These are phyloP conservation scores for Albula glossodonta DNA, from an alignment of 2,113 vertebrate genomes.

Conservation along the genomic window DNA sequence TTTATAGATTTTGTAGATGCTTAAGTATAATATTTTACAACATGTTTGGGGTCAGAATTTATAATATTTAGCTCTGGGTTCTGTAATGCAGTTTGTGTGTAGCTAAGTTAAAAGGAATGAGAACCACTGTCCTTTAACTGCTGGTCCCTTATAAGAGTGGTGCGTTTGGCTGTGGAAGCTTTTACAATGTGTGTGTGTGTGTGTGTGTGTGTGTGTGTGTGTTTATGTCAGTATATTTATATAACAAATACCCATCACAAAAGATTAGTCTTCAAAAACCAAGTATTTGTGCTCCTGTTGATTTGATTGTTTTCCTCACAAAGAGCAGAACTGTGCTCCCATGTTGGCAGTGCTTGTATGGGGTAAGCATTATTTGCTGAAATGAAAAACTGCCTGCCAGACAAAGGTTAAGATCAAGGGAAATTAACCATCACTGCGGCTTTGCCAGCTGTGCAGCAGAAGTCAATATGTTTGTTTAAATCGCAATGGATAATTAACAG, in stretches of 20 bases:
- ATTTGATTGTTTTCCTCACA: neutral
- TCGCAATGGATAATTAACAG: conserved; percentile 15
- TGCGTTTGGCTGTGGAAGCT: too few species aligned
- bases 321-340: neutral
- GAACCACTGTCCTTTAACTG: too few species aligned
- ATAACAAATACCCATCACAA: too few species aligned
- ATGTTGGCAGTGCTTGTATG: neutral
- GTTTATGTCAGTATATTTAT: too few species aligned
- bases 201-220: too few species aligned
- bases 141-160: too few species aligned
- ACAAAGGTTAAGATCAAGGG: conserved; percentile 26
- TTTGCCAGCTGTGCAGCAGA: conserved; percentile 14
- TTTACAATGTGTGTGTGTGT: too few species aligned
- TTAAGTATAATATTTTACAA: too few species aligned
- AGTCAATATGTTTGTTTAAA: conserved; percentile 34
- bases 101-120: neutral
- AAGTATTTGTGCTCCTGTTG: neutral
- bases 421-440: conserved; percentile 23
- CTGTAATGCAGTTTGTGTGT: too few species aligned
- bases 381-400: conserved; percentile 22
- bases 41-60: too few species aligned
- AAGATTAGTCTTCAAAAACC: neutral
- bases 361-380: conserved; percentile 9
- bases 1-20: too few species aligned
- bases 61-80: too few species aligned